Conservation (phyloP, 2,797 vertebrate genomes). For the Danio kyathit region DNA sequence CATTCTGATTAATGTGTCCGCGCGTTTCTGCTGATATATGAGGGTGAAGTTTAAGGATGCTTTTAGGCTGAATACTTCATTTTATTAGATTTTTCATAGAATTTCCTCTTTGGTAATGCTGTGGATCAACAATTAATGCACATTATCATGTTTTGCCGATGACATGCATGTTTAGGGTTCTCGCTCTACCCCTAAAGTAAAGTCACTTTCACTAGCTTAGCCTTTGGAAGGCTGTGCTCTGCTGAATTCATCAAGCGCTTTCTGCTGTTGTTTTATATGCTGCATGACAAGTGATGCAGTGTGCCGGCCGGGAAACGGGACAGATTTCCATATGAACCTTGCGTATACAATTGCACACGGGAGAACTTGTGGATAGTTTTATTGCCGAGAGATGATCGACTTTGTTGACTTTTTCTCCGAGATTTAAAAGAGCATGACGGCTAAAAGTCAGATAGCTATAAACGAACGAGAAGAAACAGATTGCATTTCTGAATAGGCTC, state of each 20-base stretch:
- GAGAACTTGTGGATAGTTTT: constrained; percentile 59
- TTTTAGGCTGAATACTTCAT: constrained; percentile 19
- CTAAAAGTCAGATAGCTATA: constrained; percentile 39
- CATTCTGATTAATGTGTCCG: constrained; percentile 46
- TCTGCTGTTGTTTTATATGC: constrained; percentile 61
- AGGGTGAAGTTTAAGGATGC: not conserved
- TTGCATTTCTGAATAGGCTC: constrained; percentile 41
- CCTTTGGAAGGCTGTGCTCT: constrained; percentile 49
- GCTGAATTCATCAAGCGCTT: constrained; percentile 71
- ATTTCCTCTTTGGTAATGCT: not conserved
- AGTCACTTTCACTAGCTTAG: constrained; percentile 53
- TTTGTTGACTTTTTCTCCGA: constrained; percentile 63
- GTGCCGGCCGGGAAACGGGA: constrained; percentile 51
- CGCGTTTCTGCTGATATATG: not conserved
- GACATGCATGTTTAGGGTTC: constrained; percentile 8
- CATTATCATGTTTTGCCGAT: not conserved
- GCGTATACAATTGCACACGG: constrained; percentile 51
- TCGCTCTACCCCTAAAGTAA: constrained; percentile 41
- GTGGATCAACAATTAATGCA: constrained; percentile 6
- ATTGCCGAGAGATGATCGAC: constrained; percentile 59
- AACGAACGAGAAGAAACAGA: constrained; percentile 36
- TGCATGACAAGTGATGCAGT: constrained; percentile 71
- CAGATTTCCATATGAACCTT: constrained; percentile 60
- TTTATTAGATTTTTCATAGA: not conserved
- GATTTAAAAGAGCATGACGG: constrained; percentile 60